A percentile compares a stretch with the other conserved stretches of the same genome.
phyloP scores from a whole-genome alignment of 2,113 vertebrate species.

The Hippocampus comes region DNA sequence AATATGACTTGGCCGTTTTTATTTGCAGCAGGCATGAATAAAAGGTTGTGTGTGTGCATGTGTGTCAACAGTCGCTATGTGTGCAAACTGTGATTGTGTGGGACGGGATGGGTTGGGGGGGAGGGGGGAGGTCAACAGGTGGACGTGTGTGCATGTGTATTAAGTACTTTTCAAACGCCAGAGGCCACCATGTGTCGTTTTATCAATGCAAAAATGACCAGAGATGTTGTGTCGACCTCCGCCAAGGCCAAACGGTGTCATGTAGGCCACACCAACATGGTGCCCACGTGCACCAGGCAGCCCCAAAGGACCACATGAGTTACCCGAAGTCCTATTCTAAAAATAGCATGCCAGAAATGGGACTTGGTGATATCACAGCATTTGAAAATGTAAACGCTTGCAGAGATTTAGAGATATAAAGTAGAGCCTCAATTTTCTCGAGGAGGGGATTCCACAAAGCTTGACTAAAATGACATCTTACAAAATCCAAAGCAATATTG shows the following conservation, averaged over 20 bases:
- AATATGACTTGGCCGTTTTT: slow-evolving; percentile 51
- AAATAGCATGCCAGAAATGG: no score
- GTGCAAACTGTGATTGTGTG: slow-evolving; percentile 9
- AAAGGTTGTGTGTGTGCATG: not conserved
- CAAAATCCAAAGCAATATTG: no score
- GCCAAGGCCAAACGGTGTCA: not conserved
- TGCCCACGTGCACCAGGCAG: no score
- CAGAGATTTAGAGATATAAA: no score
- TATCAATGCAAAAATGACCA: not conserved
- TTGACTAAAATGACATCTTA: no score
- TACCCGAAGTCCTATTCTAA: not conserved
- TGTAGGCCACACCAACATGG: no score
- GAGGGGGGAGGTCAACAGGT: slow-evolving; percentile 51
- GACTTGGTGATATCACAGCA: no score
- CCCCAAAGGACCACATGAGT: no score
- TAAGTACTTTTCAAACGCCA: slow-evolving; percentile 8
- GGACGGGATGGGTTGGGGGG: slow-evolving; percentile 15
- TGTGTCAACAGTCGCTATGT: slow-evolving; percentile 52
- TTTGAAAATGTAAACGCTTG: no score
- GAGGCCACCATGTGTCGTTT: slow-evolving; percentile 19
- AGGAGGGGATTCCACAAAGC: no score
- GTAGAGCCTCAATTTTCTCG: no score
- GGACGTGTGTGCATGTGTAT: slow-evolving; percentile 37
- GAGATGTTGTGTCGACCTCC: no score
- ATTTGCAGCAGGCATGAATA: slow-evolving; percentile 28